Conservation (phyloP, 92 coral and sea anemone species). For the Phenganax stokvisi region DNA sequence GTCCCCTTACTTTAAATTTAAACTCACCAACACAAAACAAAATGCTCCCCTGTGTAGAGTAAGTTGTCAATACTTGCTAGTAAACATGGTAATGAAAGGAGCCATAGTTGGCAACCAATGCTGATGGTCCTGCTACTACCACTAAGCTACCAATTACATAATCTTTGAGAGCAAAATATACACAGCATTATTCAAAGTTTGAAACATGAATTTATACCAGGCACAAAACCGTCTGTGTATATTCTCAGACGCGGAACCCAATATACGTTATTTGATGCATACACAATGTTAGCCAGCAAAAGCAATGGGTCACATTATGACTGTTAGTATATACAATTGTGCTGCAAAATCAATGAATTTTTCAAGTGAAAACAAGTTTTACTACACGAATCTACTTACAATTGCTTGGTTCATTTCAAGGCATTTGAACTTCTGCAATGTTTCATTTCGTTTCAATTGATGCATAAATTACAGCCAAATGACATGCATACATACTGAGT, state of each 20-base stretch:
- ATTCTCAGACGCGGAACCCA: not conserved
- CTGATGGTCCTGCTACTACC: no score
- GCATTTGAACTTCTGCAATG: constrained; percentile 18
- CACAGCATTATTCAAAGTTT: not conserved
- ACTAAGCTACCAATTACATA: not conserved
- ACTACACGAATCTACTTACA: constrained; percentile 14
- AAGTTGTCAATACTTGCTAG: no score
- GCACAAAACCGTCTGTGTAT: not conserved
- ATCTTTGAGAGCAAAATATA: not conserved
- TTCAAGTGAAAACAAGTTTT: not conserved
- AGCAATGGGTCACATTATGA: not conserved
- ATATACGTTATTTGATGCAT: constrained; percentile 2
- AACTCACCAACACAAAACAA: no score
- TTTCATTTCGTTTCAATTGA: constrained; percentile 21
- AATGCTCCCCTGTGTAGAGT: no score
- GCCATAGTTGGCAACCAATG: no score
- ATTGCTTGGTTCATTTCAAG: constrained; percentile 28
- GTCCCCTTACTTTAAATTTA: no score
- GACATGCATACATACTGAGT: not conserved
- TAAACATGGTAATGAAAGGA: no score
- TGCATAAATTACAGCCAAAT: constrained; percentile 29
- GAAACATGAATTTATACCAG: not conserved
- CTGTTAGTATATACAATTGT: not conserved
- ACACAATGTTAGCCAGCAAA: not conserved
- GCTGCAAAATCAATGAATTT: not conserved